phyloP scores from a whole-genome alignment of 2,113 vertebrate genomes.

The Channa argus region DNA sequence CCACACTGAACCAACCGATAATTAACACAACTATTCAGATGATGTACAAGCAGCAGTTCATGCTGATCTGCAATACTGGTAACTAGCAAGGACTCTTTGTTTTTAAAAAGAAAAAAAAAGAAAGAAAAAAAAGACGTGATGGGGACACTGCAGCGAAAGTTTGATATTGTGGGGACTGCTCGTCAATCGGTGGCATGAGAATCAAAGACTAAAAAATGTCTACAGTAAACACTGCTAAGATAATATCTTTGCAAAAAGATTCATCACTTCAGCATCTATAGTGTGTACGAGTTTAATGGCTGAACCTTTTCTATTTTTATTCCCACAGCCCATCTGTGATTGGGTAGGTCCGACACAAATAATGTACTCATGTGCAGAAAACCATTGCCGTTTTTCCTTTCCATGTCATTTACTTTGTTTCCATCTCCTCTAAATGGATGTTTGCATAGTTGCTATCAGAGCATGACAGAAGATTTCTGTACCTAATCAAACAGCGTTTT shows the following conservation, averaged over 20 bases:
- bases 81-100: neutral
- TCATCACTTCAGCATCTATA: neutral
- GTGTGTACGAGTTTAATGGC: neutral
- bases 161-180: neutral
- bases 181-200: neutral
- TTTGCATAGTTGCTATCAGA: slow-evolving; percentile 17
- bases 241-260: neutral
- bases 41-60: slow-evolving; percentile 2
- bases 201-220: neutral
- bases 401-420: slow-evolving; percentile 17
- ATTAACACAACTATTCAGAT: slow-evolving; percentile 34
- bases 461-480: neutral
- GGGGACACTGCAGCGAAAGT: neutral
- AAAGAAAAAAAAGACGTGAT: neutral
- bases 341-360: neutral
- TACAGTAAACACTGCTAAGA: neutral
- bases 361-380: slow-evolving; percentile 8
- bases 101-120: too few relatives aligned
- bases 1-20: slow-evolving; percentile 30
- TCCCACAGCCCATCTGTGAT: neutral
- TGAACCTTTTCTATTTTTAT: neutral
- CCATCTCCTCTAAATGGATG: slow-evolving; percentile 9
- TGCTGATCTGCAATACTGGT: neutral
- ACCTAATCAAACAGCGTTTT: slow-evolving; percentile 11
- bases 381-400: neutral